Percentiles rank a stretch among this genome's conserved stretches.
Conservation (phyloP, 1,140 invertebrate species). For the Hesperophylax magnus region DNA sequence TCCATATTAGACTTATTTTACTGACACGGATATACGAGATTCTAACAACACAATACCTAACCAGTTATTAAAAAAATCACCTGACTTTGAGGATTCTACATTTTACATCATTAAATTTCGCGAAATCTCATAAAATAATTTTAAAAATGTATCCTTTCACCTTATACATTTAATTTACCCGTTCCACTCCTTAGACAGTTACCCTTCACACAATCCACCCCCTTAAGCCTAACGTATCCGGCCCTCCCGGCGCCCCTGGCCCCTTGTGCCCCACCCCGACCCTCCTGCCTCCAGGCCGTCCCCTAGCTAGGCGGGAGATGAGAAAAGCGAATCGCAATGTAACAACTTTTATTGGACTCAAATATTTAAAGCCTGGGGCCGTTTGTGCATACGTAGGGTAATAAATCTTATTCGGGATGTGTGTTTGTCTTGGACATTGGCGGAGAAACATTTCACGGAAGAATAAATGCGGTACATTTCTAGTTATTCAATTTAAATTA, state of each 20-base stretch:
- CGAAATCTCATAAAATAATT: no score
- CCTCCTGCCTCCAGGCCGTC: background rate
- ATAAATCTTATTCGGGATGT: conserved; percentile 57
- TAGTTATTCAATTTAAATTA: no score
- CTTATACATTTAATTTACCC: background rate
- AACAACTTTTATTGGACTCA: conserved; percentile 59
- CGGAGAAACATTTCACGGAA: background rate
- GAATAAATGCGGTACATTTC: no score
- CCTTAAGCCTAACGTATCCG: conserved; percentile 40
- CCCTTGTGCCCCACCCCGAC: background rate
- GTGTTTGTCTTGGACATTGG: conserved; percentile 51
- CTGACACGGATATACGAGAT: no score
- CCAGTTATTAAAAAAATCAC: no score
- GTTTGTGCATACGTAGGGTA: conserved; percentile 58
- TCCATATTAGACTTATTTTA: no score
- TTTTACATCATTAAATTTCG: no score
- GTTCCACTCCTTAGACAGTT: background rate
- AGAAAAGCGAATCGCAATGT: conserved; percentile 58
- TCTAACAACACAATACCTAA: no score
- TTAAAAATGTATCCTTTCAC: no score
- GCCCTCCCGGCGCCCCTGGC: background rate
- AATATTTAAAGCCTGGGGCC: conserved; percentile 57
- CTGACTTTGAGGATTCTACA: no score
- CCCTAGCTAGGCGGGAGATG: conserved; percentile 41
- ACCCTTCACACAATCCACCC: conserved; percentile 6